Base-by-base conservation (phyloP, 2,113 vertebrate species). In the Rhagologus leucostigma region DNA sequence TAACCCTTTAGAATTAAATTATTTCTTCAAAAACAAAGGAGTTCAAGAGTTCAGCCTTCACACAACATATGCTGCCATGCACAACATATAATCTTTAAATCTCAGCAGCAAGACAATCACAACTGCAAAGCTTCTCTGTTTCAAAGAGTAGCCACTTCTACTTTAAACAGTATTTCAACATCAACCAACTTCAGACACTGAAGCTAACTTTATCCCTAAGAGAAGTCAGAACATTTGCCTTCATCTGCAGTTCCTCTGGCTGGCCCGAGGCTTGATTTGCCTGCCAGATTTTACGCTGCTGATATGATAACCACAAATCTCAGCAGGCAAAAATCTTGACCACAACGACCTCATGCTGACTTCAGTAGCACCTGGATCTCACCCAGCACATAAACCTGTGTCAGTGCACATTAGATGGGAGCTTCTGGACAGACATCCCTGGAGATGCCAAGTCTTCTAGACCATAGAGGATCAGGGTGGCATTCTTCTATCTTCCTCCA, bases 11-110 rank as follows among this genome's bases (percentile, higher is more conserved):
- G 70, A 93, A 95, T 87, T 41, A 71, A 91, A 69, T 91, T 52
- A 68, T 94, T 95, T 83, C 68, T 92, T 94, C 35, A 88, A 74
- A 96, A 96, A 65, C 70, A 79, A 95, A 91, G n/a, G 35, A 86
- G 79, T 96, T 96, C 92, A 96, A 39, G 80, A 95, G 93, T 94
- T 93, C 95, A 95, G 56, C 60, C 76, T 93, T 93, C 64, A 41
- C 0, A 4, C 76, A 90, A 90, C 30, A 37, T 63, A 64, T 17
- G 59, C 59, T 90, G 63, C 73, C 56, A 41, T 8, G 50, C n/a
- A 60, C 55, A 69, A 65, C 29, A 37, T 24, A 63, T 8, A 46
- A 65, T 74, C 73, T 84, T 90, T 64, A 87, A 71, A 87, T 76
- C 85, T 92, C 83, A 89, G 91, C 60, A 87, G 68, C 63, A 83